Evolutionary conservation across 2,888 invertebrate species (phyloP).

Genomic region (Prosapia bicincta): DNA sequence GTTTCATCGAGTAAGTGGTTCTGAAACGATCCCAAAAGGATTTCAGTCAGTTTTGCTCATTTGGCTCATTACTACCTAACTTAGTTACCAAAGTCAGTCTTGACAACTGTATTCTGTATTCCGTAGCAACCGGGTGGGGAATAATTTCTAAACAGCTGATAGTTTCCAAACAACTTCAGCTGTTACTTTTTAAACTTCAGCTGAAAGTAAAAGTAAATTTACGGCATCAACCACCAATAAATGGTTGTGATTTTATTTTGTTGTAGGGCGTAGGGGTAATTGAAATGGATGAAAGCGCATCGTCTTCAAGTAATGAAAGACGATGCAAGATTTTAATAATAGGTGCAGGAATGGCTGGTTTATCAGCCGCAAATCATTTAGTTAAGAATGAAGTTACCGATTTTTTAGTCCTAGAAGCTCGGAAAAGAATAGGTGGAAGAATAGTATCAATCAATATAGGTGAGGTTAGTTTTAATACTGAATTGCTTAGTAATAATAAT

Average conservation of each 20-base stretch:
- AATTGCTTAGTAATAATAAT: too few species aligned
- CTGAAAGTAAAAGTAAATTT: background rate
- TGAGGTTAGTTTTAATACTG: slow-evolving; percentile 40
- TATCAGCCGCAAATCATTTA: slow-evolving; percentile 80
- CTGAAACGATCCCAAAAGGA: too few species aligned
- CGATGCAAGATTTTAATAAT: slow-evolving; percentile 69
- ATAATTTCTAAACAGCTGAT: background rate
- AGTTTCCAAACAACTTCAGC: background rate
- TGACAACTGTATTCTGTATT: too few species aligned
- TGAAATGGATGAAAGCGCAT: background rate
- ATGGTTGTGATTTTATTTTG: background rate
- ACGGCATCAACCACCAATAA: background rate
- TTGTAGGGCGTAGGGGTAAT: background rate
- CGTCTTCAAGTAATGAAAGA: slow-evolving; percentile 45
- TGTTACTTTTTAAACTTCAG: background rate
- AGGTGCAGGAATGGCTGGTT: slow-evolving; percentile 82
- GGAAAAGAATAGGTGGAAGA: slow-evolving; percentile 77
- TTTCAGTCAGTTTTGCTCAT: too few species aligned
- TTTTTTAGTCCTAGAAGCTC: slow-evolving; percentile 76
- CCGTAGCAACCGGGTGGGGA: too few species aligned
- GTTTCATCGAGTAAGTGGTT: too few species aligned
- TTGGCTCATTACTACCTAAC: too few species aligned
- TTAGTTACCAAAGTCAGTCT: too few species aligned
- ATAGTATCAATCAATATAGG: slow-evolving; percentile 73
- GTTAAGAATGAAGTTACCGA: slow-evolving; percentile 74